phyloP scores from a whole-genome alignment of 2,113 vertebrate genomes.

The Zosterops borbonicus region DNA sequence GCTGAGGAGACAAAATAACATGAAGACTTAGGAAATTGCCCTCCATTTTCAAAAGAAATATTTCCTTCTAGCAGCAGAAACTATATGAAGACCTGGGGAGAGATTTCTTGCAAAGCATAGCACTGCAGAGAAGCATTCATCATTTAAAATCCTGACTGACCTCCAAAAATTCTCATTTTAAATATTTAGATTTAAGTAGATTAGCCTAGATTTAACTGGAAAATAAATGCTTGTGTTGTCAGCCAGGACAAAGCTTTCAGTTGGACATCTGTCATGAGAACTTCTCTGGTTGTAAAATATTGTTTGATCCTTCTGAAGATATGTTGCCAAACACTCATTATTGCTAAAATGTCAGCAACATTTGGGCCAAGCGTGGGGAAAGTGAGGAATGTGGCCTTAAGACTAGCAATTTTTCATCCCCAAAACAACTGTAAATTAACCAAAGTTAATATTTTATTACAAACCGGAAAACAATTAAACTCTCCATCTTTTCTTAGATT shows the following conservation, averaged over 20 bases:
- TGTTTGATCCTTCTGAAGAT: constrained; percentile 7
- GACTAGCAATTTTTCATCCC: neutral
- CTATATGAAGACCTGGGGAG: accelerated
- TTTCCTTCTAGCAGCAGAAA: neutral
- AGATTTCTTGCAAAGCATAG: neutral
- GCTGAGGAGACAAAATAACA: neutral
- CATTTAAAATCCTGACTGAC: neutral
- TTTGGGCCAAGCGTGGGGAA: neutral
- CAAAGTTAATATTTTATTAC: constrained; percentile 18
- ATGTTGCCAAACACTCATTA: constrained; percentile 4
- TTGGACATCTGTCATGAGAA: neutral
- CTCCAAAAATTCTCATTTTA: neutral
- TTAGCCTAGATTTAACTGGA: neutral
- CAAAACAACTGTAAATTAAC: constrained; percentile 21
- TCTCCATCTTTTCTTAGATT: neutral
- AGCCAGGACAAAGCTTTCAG: neutral
- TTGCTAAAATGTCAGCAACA: constrained; percentile 3
- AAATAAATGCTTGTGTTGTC: neutral
- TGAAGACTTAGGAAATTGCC: neutral
- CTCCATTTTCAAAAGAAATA: neutral
- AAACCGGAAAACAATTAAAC: neutral
- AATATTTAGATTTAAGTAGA: neutral
- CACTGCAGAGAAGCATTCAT: neutral
- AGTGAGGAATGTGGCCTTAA: neutral
- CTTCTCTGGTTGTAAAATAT: neutral